Percentiles rank a stretch among this genome's conserved stretches.
phyloP scores from a whole-genome alignment of 2,888 invertebrate species.

The Drosophila nr. perissopoda region DNA sequence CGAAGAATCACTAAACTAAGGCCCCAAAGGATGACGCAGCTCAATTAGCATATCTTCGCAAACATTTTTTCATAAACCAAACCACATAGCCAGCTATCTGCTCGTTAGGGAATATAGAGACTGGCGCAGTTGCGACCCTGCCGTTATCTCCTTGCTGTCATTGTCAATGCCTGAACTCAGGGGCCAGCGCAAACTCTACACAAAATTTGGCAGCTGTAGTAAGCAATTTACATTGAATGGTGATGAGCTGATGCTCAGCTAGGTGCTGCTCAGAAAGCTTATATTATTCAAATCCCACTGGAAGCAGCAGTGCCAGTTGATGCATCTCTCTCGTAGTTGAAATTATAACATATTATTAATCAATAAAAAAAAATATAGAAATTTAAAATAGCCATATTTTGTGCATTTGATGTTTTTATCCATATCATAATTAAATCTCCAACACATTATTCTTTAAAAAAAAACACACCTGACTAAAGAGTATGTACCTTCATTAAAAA shows the following conservation, averaged over 20 bases:
- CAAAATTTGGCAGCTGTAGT: constrained; percentile 76
- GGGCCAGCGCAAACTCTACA: constrained; percentile 80
- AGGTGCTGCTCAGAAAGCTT: constrained; percentile 60
- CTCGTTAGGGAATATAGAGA: constrained; percentile 76
- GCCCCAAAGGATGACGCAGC: constrained; percentile 53
- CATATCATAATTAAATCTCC: neutral
- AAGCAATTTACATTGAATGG: constrained; percentile 80
- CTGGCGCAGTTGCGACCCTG: constrained; percentile 75
- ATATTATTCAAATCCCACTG: constrained; percentile 40
- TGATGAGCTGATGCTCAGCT: constrained; percentile 77
- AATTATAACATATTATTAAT: neutral
- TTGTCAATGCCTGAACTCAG: constrained; percentile 82
- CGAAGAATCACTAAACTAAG: constrained; percentile 78
- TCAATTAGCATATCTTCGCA: constrained; percentile 40
- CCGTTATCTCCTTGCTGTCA: constrained; percentile 79
- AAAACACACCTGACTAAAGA: neutral
- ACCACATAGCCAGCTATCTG: constrained; percentile 81
- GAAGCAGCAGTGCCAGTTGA: constrained; percentile 72
- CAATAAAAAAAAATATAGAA: neutral
- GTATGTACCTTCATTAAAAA: no score
- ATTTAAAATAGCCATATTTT: neutral
- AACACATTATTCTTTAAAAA: neutral
- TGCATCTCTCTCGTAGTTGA: constrained; percentile 58
- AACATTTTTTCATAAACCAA: constrained; percentile 78
- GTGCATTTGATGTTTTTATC: neutral